These are phyloP conservation scores for Pipistrellus pygmaeus DNA, from an alignment of 2,797 vertebrate genomes.

Conservation along the genomic window DNA sequence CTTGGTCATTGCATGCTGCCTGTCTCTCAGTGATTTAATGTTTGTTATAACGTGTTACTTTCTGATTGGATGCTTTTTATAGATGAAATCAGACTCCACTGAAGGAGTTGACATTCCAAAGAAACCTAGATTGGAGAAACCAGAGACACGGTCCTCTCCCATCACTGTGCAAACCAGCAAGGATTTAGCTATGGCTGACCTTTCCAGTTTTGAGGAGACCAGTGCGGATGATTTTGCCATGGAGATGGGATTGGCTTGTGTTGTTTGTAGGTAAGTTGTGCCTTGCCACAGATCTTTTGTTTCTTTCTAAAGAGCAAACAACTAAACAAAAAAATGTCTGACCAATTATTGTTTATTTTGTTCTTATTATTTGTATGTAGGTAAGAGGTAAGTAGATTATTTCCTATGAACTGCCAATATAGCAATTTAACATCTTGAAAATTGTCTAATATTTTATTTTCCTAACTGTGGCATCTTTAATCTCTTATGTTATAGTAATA, in stretches of 20 bases:
- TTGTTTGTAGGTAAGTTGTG: conserved; percentile 94
- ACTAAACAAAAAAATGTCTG: neutral
- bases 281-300: neutral
- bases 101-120: conserved; percentile 94
- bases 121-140: conserved; percentile 95
- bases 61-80: conserved; percentile 54
- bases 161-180: conserved; percentile 95
- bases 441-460: neutral
- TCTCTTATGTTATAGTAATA: neutral
- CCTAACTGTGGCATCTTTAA: neutral
- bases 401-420: neutral
- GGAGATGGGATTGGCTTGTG: conserved; percentile 99
- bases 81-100: conserved; percentile 91
- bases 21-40: neutral
- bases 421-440: conserved; percentile 1
- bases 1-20: neutral
- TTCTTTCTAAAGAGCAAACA: conserved; percentile 29
- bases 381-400: neutral
- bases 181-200: conserved; percentile 93
- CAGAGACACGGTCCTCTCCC: conserved; percentile 94
- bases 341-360: neutral
- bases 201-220: conserved; percentile 96
- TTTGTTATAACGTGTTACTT: conserved; percentile 37
- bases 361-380: neutral
- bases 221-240: conserved; percentile 99